These are phyloP conservation scores for Hemibagrus wyckioides DNA, from an alignment of 2,113 vertebrate genomes.

Conservation along the genomic window DNA sequence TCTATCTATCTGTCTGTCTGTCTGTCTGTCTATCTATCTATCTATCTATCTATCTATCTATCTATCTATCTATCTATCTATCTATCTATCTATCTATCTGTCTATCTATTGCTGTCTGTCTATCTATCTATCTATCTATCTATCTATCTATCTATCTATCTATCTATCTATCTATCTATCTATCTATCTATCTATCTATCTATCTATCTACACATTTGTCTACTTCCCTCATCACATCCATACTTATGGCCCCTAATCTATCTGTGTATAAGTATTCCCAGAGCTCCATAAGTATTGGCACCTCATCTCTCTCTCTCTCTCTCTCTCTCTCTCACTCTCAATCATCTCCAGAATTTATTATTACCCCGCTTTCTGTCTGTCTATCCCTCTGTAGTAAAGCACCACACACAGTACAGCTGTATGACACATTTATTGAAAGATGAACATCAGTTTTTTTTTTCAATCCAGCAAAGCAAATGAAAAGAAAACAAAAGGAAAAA, in stretches of 20 bases:
- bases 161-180: not conserved
- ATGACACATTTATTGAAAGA: constrained; percentile 18
- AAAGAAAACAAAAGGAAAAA: not conserved
- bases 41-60: not conserved
- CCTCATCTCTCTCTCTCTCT: not conserved
- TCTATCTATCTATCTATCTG: not conserved
- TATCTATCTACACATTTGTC: constrained; percentile 1
- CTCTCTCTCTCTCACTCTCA: not conserved
- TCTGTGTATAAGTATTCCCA: not conserved
- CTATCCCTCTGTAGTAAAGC: not conserved
- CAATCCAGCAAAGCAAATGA: constrained; percentile 14
- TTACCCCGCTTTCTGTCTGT: not conserved
- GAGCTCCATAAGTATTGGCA: not conserved
- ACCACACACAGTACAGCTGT: not conserved
- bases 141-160: not conserved
- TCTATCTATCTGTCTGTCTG: not conserved
- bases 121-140: not conserved
- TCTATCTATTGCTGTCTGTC: not conserved
- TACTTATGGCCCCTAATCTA: too few species aligned
- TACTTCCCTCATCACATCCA: too few species aligned
- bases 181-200: not conserved
- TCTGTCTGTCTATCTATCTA: not conserved
- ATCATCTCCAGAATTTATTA: not conserved
- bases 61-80: not conserved
- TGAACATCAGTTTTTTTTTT: not conserved